These are phyloP conservation scores for Lepetodrilus schrolli DNA, from an alignment of 2,888 invertebrate genomes.

Conservation along the genomic window DNA sequence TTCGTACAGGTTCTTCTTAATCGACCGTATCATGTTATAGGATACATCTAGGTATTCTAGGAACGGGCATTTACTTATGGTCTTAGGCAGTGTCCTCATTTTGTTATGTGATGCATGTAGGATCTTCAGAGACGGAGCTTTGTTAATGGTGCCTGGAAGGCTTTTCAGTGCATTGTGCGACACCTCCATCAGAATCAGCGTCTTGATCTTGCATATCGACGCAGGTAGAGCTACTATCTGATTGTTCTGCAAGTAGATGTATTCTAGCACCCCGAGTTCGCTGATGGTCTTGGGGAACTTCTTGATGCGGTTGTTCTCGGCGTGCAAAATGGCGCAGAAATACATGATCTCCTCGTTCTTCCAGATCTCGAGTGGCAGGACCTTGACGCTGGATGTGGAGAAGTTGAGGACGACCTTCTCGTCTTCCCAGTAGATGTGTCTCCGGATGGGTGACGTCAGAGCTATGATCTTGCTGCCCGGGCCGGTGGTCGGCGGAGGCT, in stretches of 20 bases:
- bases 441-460: conserved; percentile 60
- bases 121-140: conserved; percentile 54
- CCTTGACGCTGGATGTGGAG: conserved; percentile 59
- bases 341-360: conserved; percentile 67
- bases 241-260: conserved; percentile 66
- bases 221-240: conserved; percentile 57
- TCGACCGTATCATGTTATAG: conserved; percentile 64
- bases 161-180: conserved; percentile 62
- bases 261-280: conserved; percentile 56
- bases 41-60: conserved; percentile 65
- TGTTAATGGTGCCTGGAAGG: conserved; percentile 61
- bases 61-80: conserved; percentile 64
- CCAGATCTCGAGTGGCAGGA: conserved; percentile 67
- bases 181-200: conserved; percentile 55
- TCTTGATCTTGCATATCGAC: conserved; percentile 56
- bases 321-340: conserved; percentile 58
- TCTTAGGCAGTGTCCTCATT: conserved; percentile 69
- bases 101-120: conserved; percentile 68
- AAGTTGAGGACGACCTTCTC: conserved; percentile 57
- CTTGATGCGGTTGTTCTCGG: conserved; percentile 70
- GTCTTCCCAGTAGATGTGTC: conserved; percentile 57
- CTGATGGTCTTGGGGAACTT: conserved; percentile 68
- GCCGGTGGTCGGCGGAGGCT: conserved; percentile 69
- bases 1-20: conserved; percentile 73
- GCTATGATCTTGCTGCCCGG: conserved; percentile 73